Conservation (phyloP, 35 echinoderm and acorn worm genomes). For the Acanthaster planci region DNA sequence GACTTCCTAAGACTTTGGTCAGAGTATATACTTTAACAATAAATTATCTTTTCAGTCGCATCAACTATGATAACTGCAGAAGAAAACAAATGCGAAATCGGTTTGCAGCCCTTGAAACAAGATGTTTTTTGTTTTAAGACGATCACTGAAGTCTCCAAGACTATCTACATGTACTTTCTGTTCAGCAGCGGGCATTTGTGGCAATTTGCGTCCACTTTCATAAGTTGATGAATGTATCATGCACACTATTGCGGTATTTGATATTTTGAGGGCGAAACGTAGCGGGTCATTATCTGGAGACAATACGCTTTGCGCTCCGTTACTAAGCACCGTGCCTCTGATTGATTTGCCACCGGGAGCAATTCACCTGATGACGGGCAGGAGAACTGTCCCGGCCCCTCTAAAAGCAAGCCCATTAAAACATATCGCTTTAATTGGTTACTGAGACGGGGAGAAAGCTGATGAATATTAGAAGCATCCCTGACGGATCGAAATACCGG, state of each 20-base stretch:
- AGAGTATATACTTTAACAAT: no score
- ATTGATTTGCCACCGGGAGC: slow-evolving; percentile 22
- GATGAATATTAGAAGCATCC: slow-evolving; percentile 13
- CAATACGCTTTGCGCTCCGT: slow-evolving; percentile 1
- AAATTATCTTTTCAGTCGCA: no score
- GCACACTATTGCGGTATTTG: not conserved
- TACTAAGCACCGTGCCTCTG: slow-evolving; percentile 9
- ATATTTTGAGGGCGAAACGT: not conserved
- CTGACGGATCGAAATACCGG: not conserved
- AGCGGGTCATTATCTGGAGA: not conserved
- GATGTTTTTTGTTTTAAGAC: no score
- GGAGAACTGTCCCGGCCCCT: not conserved
- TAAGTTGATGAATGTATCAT: not conserved
- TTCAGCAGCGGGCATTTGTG: not conserved
- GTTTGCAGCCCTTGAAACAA: no score
- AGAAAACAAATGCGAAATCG: no score
- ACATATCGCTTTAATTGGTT: slow-evolving; percentile 28
- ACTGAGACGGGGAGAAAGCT: not conserved
- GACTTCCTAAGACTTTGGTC: no score
- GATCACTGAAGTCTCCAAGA: no score
- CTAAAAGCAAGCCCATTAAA: slow-evolving; percentile 23
- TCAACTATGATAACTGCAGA: no score
- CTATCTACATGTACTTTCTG: no score
- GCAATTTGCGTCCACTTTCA: slow-evolving; percentile 5
- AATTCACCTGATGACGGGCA: not conserved